phyloP scores from a whole-genome alignment of 2,113 vertebrate species.

The Edolisoma coerulescens region DNA sequence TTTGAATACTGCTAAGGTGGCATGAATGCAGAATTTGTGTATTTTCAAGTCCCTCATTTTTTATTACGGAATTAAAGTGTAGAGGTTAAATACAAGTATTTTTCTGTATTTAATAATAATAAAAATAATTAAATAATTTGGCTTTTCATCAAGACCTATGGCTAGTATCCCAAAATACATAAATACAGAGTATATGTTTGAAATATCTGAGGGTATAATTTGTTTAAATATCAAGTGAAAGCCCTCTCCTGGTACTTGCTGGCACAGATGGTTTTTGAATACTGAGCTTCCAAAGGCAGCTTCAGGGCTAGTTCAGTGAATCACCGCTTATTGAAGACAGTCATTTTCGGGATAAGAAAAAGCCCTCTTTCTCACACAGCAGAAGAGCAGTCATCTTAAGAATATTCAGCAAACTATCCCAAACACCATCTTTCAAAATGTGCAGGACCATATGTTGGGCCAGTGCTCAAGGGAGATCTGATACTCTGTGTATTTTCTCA shows the following conservation, averaged over 20 bases:
- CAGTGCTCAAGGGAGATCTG: neutral
- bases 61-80: neutral
- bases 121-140: neutral
- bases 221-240: slow-evolving; percentile 62
- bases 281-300: slow-evolving; percentile 58
- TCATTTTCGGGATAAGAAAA: slow-evolving; percentile 44
- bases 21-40: neutral
- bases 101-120: neutral
- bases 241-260: slow-evolving; percentile 63
- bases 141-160: slow-evolving; percentile 35
- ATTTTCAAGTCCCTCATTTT: neutral
- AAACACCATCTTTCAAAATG: neutral
- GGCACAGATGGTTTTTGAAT: slow-evolving; percentile 68
- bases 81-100: neutral
- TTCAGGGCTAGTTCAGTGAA: slow-evolving; percentile 63
- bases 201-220: slow-evolving; percentile 59
- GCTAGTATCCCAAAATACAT: slow-evolving; percentile 39
- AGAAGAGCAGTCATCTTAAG: neutral
- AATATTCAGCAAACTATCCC: neutral
- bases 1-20: neutral
- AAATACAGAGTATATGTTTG: slow-evolving; percentile 44
- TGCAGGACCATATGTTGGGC: neutral
- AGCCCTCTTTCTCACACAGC: neutral
- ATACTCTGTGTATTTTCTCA: neutral
- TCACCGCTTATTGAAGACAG: slow-evolving; percentile 37